Evolutionary conservation across 2,113 vertebrate species (phyloP).

Genomic region (Sakesphorus luctuosus): DNA sequence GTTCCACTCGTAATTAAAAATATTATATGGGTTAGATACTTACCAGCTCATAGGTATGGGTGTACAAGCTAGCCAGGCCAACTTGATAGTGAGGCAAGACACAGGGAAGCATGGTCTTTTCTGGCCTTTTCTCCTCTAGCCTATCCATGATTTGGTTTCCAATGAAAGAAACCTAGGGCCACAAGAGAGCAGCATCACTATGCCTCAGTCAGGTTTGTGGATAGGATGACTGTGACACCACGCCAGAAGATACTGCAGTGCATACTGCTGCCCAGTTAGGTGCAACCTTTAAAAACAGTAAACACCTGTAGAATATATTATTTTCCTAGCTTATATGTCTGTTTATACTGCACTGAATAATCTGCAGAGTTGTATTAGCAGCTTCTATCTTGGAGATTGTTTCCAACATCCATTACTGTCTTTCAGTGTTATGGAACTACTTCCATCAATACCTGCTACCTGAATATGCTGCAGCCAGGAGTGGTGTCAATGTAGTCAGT

Average conservation of each 20-base stretch:
- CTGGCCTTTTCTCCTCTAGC: background rate
- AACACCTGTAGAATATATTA: background rate
- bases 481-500: constrained; percentile 87
- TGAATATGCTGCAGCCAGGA: constrained; percentile 77
- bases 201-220: background rate
- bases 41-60: background rate
- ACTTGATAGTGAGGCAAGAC: background rate
- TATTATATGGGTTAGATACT: background rate
- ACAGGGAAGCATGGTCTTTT: background rate
- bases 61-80: background rate
- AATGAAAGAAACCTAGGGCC: background rate
- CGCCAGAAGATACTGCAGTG: background rate
- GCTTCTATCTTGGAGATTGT: background rate
- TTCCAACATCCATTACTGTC: background rate
- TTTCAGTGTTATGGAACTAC: constrained; percentile 86
- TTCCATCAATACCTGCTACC: constrained; percentile 81
- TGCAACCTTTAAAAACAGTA: background rate
- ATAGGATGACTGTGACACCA: background rate
- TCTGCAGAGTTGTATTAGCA: background rate
- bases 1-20: background rate
- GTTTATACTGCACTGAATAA: background rate
- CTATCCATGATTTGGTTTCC: background rate
- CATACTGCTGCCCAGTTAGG: background rate
- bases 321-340: background rate
- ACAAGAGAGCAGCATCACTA: background rate